These are phyloP conservation scores for Spicauda simplicius DNA, from an alignment of 2,888 invertebrate genomes.

Conservation along the genomic window DNA sequence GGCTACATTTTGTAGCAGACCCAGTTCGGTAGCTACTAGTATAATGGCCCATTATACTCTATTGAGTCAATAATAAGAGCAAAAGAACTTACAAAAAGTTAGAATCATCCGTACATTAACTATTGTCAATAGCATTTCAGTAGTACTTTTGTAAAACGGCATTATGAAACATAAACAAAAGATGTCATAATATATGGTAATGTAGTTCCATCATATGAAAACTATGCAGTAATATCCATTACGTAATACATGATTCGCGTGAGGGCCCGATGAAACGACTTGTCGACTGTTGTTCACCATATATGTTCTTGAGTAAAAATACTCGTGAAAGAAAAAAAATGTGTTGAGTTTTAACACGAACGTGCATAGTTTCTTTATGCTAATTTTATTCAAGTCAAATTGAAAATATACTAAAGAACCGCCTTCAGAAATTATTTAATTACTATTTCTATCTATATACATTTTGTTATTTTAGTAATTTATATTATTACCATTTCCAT, in stretches of 20 bases:
- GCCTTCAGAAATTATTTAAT: too few relatives aligned
- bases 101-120: too few relatives aligned
- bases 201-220: not conserved
- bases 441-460: too few relatives aligned
- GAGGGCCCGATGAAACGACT: slow-evolving; percentile 50
- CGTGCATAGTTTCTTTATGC: slow-evolving; percentile 8
- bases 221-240: slow-evolving; percentile 49
- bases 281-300: slow-evolving; percentile 37
- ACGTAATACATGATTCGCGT: slow-evolving; percentile 57
- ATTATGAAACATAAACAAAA: not conserved
- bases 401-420: not conserved
- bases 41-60: too few relatives aligned
- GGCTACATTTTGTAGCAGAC: too few relatives aligned
- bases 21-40: too few relatives aligned
- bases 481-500: too few relatives aligned
- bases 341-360: slow-evolving; percentile 16
- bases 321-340: slow-evolving; percentile 26
- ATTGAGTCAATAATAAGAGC: too few relatives aligned
- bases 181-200: not conserved
- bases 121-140: too few relatives aligned
- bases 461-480: too few relatives aligned
- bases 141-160: too few relatives aligned
- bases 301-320: slow-evolving; percentile 42
- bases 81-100: too few relatives aligned
- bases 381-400: slow-evolving; percentile 30